These are phyloP conservation scores for Drosophila testacea DNA, from an alignment of 2,888 invertebrate genomes.

Conservation along the genomic window DNA sequence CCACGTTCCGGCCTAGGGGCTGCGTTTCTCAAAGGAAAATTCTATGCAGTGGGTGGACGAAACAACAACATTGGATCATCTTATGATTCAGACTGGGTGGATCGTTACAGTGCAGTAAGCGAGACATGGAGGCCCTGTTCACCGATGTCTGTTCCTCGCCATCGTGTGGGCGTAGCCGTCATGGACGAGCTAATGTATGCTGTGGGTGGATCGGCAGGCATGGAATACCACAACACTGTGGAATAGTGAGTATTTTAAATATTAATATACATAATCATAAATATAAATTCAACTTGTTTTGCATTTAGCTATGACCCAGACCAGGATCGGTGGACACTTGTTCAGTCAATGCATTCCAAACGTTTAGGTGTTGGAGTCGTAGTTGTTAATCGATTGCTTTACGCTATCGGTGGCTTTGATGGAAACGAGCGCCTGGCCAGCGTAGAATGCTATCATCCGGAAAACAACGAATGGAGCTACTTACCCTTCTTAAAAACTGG, in stretches of 20 bases:
- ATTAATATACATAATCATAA: neutral
- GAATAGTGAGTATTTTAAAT: slow-evolving; percentile 89
- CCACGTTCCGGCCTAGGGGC: slow-evolving; percentile 95
- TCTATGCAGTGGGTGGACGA: slow-evolving; percentile 96
- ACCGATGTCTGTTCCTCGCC: slow-evolving; percentile 94
- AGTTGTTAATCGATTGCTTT: slow-evolving; percentile 91
- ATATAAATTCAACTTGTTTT: neutral
- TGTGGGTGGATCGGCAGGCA: slow-evolving; percentile 95
- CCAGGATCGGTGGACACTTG: slow-evolving; percentile 88
- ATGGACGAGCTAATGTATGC: slow-evolving; percentile 96
- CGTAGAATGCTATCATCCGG: slow-evolving; percentile 97
- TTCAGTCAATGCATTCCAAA: slow-evolving; percentile 88
- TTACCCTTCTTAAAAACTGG: slow-evolving; percentile 91
- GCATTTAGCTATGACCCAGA: slow-evolving; percentile 88
- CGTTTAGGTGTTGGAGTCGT: slow-evolving; percentile 90
- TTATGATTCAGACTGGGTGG: slow-evolving; percentile 94
- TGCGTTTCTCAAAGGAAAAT: slow-evolving; percentile 93
- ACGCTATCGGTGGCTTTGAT: slow-evolving; percentile 96
- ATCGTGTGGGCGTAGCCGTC: slow-evolving; percentile 96
- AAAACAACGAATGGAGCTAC: slow-evolving; percentile 94
- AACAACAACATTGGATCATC: slow-evolving; percentile 96
- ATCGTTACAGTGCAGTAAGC: slow-evolving; percentile 91
- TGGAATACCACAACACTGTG: slow-evolving; percentile 94
- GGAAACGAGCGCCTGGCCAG: slow-evolving; percentile 91
- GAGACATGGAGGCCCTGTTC: slow-evolving; percentile 95